Evolutionary conservation across 2,113 vertebrate genomes (phyloP), one percentile per base, ranked within the genome.

Genomic region (Antechinus stuartii): DNA sequence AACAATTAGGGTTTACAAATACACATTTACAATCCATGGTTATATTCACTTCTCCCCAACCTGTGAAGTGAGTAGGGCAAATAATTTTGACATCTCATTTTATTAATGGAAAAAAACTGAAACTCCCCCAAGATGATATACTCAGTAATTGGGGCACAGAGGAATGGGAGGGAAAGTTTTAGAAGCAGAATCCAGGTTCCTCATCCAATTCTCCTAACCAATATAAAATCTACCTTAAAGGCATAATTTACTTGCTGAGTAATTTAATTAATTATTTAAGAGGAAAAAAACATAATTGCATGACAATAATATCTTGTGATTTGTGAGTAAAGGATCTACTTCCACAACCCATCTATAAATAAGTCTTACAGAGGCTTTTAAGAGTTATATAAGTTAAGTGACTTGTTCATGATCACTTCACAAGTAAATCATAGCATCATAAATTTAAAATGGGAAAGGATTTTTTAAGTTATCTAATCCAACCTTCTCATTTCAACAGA

Each of bases 91-190:
- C 68, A 42, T 42, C 7, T 84, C n/a, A 42, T 84, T 84, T 84
- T 42, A 23, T 35, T 42, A 19, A 84, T 23, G 25, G 61, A 19
- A 42, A 42, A 84, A 49, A 49, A 49, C 7, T 84, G n/a, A 84
- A 42, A 23, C 68, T 84, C 6, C 7, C 19, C 19, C 61, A 76
- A n/a, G 61, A 23, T 84, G 14, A 23, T 84, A 42, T 5, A 84
- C 3, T 68, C 16, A 23, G n/a, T 84, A 42, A 42, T 8, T 19
- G 0, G 16, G 35, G 1, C 0, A 0, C 12, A 2, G 16, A 2
- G 35, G 7, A 52, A 52, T 11, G 50, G 50, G 10, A 52, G 7
- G 19, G 19, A 1, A 35, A 27, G 12, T 1, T 4, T 35, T 35
- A 16, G 1, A 42, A 6, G 19, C 7, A 84, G 68, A 42, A 84